phyloP scores from a whole-genome alignment of 2,113 vertebrate genomes.

The Zosterops pallidus region DNA sequence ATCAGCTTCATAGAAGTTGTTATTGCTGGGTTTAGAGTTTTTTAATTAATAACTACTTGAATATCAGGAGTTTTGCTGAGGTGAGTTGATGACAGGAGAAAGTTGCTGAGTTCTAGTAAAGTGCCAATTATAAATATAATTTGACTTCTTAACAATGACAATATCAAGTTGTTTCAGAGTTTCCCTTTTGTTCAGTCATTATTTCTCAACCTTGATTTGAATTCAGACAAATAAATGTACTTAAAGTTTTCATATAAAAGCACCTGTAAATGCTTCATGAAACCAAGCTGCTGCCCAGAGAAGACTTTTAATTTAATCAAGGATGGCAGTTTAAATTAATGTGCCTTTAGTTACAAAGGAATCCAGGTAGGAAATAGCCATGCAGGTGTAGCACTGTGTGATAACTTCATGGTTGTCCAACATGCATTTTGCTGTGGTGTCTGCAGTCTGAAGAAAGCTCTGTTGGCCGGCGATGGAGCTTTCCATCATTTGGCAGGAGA shows the following conservation, averaged over 20 bases:
- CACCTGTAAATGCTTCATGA: background rate
- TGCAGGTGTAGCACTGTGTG: background rate
- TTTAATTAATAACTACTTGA: background rate
- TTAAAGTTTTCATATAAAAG: background rate
- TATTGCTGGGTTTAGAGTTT: background rate
- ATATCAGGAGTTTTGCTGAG: background rate
- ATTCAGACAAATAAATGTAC: background rate
- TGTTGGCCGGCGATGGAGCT: background rate
- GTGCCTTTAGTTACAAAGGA: background rate
- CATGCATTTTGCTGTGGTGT: accelerated
- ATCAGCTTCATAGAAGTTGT: background rate
- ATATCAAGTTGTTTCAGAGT: background rate
- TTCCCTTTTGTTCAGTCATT: background rate
- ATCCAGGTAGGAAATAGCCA: background rate
- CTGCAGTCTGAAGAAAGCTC: accelerated
- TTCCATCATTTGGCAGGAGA: background rate
- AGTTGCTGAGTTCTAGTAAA: background rate
- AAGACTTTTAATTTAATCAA: background rate
- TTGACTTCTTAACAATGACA: background rate
- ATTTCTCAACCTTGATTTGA: background rate
- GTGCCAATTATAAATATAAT: background rate
- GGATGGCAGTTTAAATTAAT: accelerated
- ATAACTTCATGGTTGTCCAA: background rate
- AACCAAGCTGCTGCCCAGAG: background rate
- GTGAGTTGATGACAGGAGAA: background rate